Conservation (phyloP, 2,797 vertebrate species). For the Emydoidea blandingii region DNA sequence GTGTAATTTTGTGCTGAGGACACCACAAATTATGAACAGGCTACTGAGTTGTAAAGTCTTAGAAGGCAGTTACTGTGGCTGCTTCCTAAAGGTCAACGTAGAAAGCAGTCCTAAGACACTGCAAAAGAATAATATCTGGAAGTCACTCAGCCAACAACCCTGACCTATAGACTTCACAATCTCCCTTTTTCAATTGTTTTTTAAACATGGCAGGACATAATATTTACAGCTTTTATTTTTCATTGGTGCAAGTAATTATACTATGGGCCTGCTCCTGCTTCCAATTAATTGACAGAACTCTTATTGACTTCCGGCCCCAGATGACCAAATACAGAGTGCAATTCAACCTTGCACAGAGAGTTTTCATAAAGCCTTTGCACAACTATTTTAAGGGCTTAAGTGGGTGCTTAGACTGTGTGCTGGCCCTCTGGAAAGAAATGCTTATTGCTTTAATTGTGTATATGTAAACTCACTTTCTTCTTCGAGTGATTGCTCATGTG, state of each 20-base stretch:
- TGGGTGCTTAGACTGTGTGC: conserved; percentile 60
- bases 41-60: conserved; percentile 69
- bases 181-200: conserved; percentile 26
- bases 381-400: conserved; percentile 64
- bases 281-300: conserved; percentile 67
- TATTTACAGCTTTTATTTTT: conserved; percentile 55
- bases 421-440: conserved; percentile 74
- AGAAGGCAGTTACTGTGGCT: conserved; percentile 61
- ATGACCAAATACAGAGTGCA: conserved; percentile 69
- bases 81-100: conserved; percentile 56
- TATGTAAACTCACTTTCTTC: conserved; percentile 61
- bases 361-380: conserved; percentile 68
- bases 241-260: conserved; percentile 46
- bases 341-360: conserved; percentile 57
- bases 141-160: conserved; percentile 25
- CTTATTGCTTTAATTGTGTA: conserved; percentile 69
- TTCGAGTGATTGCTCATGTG: too few relatives aligned
- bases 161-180: conserved; percentile 14
- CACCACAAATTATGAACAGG: conserved; percentile 78
- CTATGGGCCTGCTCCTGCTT: conserved; percentile 63
- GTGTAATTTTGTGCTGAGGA: conserved; percentile 70
- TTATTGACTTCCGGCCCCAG: background rate
- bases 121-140: conserved; percentile 27
- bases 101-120: background rate
- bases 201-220: conserved; percentile 1